phyloP scores from a whole-genome alignment of 2,888 invertebrate genomes.

The Bimastos eiseni region DNA sequence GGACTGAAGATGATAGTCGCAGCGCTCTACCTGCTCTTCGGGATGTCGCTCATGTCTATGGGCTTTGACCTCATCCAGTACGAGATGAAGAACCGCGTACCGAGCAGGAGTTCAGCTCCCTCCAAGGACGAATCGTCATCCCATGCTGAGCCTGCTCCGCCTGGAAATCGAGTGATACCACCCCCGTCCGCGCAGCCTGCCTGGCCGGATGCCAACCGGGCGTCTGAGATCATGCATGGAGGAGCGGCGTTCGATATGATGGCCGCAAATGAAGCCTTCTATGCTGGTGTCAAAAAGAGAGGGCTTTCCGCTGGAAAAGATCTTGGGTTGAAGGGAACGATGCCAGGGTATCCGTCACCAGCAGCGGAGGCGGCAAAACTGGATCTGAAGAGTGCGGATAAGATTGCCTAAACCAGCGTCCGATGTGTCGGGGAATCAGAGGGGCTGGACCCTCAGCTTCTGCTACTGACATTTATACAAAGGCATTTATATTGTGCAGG shows the following conservation, averaged over 20 bases:
- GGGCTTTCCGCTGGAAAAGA: background rate
- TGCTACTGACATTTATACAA: too few relatives aligned
- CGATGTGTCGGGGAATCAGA: background rate
- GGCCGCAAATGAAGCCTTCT: background rate
- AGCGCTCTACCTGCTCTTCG: constrained; percentile 59
- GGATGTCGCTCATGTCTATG: constrained; percentile 63
- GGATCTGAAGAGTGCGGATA: background rate
- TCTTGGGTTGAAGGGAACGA: background rate
- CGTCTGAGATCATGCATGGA: background rate
- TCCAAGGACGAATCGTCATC: background rate
- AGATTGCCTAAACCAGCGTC: background rate
- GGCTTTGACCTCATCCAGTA: constrained; percentile 62
- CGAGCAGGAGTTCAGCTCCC: background rate
- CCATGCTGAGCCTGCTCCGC: background rate
- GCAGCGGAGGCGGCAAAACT: background rate
- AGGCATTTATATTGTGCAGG: too few relatives aligned
- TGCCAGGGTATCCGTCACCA: background rate
- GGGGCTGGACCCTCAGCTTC: too few relatives aligned
- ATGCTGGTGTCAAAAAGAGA: background rate
- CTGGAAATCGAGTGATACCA: background rate
- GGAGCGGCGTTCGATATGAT: background rate
- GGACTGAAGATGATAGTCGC: constrained; percentile 56
- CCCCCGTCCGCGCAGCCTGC: background rate
- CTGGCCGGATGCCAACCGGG: background rate
- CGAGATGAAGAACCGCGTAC: constrained; percentile 49